These are phyloP conservation scores for Euphydryas editha DNA, from an alignment of 2,888 invertebrate species.

Conservation along the genomic window DNA sequence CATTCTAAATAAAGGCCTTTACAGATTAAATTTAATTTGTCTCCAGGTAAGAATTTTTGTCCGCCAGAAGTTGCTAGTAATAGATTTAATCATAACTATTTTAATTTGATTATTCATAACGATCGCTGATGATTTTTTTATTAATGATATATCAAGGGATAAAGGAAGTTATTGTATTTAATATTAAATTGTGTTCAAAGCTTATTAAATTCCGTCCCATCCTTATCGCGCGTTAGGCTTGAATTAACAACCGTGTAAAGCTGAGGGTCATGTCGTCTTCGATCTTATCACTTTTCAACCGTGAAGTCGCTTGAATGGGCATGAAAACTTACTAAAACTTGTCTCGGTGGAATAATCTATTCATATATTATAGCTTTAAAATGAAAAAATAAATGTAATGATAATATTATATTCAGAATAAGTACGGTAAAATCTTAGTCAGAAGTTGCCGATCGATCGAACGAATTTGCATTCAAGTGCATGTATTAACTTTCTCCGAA, in stretches of 20 bases:
- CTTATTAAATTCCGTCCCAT: constrained; percentile 13
- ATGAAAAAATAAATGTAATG: background rate
- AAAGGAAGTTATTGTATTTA: background rate
- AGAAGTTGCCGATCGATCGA: background rate
- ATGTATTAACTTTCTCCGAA: constrained; percentile 9
- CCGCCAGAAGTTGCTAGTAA: constrained; percentile 31
- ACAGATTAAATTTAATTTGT: constrained; percentile 37
- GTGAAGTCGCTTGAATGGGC: constrained; percentile 10
- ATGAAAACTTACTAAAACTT: background rate
- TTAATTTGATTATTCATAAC: no score
- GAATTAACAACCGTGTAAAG: constrained; percentile 2
- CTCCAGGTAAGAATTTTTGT: constrained; percentile 28
- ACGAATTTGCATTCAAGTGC: constrained; percentile 19
- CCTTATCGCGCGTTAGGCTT: constrained; percentile 14
- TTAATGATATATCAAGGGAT: background rate
- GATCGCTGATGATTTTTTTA: no score
- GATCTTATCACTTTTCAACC: constrained; percentile 11
- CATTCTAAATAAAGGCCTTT: constrained; percentile 28
- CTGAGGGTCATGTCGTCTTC: background rate
- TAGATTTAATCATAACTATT: constrained; percentile 35
- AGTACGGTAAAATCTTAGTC: background rate
- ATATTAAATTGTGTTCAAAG: constrained; percentile 1
- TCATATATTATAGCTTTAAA: background rate
- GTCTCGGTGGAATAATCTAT: background rate
- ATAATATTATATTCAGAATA: background rate